Conservation (phyloP, 2,113 vertebrate species). For the Ranitomeya variabilis region DNA sequence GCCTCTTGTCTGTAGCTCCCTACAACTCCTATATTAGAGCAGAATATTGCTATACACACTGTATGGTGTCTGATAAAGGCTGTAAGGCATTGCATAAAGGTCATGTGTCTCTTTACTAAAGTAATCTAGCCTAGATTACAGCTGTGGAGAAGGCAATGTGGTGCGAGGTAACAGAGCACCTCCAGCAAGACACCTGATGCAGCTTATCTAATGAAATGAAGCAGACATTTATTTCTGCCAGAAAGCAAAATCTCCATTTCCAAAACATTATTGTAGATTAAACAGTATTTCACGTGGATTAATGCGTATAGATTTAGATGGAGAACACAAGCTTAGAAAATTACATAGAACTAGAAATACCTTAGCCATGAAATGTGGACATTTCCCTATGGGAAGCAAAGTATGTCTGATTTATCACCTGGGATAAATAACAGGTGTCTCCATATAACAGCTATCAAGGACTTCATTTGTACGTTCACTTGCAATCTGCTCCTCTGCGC, state of each 20-base stretch:
- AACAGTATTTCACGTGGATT: neutral
- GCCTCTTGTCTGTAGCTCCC: neutral
- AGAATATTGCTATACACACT: neutral
- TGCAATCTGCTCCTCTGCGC: constrained; percentile 52
- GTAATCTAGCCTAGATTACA: neutral
- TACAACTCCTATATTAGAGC: neutral
- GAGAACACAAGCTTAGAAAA: constrained; percentile 41
- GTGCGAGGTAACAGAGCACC: neutral
- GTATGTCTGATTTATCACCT: constrained; percentile 49
- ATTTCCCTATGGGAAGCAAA: constrained; percentile 50
- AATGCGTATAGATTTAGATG: constrained; percentile 36
- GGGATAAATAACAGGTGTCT: constrained; percentile 58
- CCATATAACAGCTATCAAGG: constrained; percentile 51
- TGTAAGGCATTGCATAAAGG: neutral
- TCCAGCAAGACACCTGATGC: neutral
- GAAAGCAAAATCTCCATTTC: constrained; percentile 2
- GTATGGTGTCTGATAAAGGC: neutral
- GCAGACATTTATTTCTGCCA: neutral
- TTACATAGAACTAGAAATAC: constrained; percentile 46
- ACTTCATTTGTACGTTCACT: constrained; percentile 41
- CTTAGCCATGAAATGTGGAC: constrained; percentile 51
- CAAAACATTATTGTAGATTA: constrained; percentile 16
- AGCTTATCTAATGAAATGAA: constrained; percentile 1
- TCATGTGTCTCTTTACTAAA: neutral
- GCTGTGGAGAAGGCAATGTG: neutral